A percentile compares a stretch with the other conserved stretches of the same genome.
phyloP scores from a whole-genome alignment of 2,888 invertebrate species.

The Hermodice carunculata region DNA sequence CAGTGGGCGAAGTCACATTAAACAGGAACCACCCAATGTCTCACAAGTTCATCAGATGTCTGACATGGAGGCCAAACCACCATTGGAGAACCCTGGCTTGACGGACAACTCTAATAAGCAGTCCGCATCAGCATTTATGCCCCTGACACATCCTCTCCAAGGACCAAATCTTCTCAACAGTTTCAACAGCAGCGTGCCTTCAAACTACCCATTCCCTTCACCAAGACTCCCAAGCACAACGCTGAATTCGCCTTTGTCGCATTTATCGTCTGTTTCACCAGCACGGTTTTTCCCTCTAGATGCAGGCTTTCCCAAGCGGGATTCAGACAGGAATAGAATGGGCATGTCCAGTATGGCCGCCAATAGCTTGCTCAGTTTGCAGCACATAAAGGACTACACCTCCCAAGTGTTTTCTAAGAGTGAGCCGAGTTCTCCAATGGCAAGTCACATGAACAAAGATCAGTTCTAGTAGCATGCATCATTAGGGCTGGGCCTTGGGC shows the following conservation, averaged over 20 bases:
- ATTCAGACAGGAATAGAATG: constrained; percentile 54
- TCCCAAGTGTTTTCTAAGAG: constrained; percentile 33
- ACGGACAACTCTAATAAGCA: constrained; percentile 11
- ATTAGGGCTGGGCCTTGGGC: no score
- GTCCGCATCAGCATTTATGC: constrained; percentile 84
- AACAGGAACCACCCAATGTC: no score
- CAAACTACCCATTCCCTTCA: constrained; percentile 26
- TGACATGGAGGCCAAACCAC: neutral
- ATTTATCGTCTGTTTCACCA: constrained; percentile 63
- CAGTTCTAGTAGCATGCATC: no score
- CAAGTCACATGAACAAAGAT: no score
- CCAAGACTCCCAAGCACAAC: constrained; percentile 31
- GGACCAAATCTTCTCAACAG: constrained; percentile 40
- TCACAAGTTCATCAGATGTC: neutral
- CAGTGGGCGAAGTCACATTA: neutral
- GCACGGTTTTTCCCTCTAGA: constrained; percentile 85
- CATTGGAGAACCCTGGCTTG: neutral
- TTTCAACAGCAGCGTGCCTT: constrained; percentile 24
- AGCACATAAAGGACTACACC: constrained; percentile 90
- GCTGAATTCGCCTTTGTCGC: constrained; percentile 62
- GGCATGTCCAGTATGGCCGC: constrained; percentile 48
- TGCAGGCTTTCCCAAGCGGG: constrained; percentile 85
- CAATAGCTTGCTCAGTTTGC: constrained; percentile 75
- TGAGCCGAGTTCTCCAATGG: constrained; percentile 36
- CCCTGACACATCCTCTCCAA: constrained; percentile 76